Evolutionary conservation across 2,113 vertebrate species (phyloP), one percentile per base, ranked within the genome.

Genomic region (Cebidichthys violaceus): DNA sequence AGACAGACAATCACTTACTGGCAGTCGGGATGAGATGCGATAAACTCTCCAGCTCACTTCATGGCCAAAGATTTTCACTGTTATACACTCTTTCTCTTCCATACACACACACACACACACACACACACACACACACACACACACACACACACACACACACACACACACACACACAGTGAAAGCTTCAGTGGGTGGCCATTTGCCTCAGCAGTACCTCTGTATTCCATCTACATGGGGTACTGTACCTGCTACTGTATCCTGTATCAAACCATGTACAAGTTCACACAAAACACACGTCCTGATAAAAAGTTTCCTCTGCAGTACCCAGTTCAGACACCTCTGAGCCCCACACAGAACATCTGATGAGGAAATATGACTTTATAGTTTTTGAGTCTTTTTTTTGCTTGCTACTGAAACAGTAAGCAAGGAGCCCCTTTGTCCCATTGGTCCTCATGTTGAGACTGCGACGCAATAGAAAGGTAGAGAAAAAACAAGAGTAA

Each of bases 341-440:
- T 41, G 27, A 79, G n/a, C 37, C 57, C 37, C 81, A 77, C 66
- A 68, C 39, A 77, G 1, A 64, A 57, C 80, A 72, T n/a, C 4
- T 52, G 61, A 68, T 71, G 66, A 79, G 70, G 75, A 86, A 80
- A 81, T 68, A 77, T 70, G 39, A 84, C 70, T 86, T 57, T 57
- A 37, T 60, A 29, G 55, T 72, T 87, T 71, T 66, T 45, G 17
- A 11, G 35, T 82, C 6, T 74, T 70, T 71, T 54, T 64, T 81
- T 54, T 35, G 24, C 66, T 90, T 89, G 89, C 90, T 86, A 86
- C 90, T 87, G 84, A 75, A 90, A 84, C 86, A 93, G 91, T 92
- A 84, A 92, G 90, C 86, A 92, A 93, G 70, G 77, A 94, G 93
- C 92, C 92, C 92, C 91, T 91, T 92, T 47, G 47, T 92, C 93